A percentile compares a stretch with the other conserved stretches of the same genome.
phyloP scores from a whole-genome alignment of 2,888 invertebrate species.

The Tiliacea citrago region DNA sequence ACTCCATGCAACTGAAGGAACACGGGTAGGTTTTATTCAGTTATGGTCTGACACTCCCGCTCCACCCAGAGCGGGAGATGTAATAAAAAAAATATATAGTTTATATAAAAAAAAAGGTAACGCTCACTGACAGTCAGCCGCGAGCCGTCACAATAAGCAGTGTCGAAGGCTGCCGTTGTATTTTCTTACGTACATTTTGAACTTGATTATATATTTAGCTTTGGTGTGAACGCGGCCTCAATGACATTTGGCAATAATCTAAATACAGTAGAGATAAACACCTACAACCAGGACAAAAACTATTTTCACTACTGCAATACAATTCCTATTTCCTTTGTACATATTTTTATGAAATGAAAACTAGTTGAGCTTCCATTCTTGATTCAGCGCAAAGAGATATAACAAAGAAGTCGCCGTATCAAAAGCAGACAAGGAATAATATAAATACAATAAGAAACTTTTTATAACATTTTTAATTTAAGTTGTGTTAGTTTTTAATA shows the following conservation, averaged over 20 bases:
- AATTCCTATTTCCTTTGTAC: constrained; percentile 36
- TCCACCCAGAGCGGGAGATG: too few species aligned
- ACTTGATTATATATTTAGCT: not conserved
- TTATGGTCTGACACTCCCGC: too few species aligned
- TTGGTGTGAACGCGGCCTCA: not conserved
- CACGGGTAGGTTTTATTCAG: too few species aligned
- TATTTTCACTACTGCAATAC: constrained; percentile 6
- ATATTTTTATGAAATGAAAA: constrained; percentile 20
- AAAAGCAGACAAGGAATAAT: constrained; percentile 13
- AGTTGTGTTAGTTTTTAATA: not conserved
- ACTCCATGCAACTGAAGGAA: too few species aligned
- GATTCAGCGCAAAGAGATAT: constrained; percentile 46
- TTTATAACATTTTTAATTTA: not conserved
- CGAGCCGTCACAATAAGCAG: not conserved
- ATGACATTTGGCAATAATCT: not conserved
- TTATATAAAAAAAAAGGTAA: too few species aligned
- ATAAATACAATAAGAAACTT: not conserved
- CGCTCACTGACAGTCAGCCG: not conserved
- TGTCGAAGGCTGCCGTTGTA: not conserved
- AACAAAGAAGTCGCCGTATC: constrained; percentile 33
- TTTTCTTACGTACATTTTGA: not conserved
- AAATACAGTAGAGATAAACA: not conserved
- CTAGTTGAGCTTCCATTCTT: constrained; percentile 21
- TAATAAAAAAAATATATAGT: too few species aligned
- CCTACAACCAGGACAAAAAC: not conserved